phyloP scores from a whole-genome alignment of 2,113 vertebrate genomes.

The Tricholaema leucomelas region DNA sequence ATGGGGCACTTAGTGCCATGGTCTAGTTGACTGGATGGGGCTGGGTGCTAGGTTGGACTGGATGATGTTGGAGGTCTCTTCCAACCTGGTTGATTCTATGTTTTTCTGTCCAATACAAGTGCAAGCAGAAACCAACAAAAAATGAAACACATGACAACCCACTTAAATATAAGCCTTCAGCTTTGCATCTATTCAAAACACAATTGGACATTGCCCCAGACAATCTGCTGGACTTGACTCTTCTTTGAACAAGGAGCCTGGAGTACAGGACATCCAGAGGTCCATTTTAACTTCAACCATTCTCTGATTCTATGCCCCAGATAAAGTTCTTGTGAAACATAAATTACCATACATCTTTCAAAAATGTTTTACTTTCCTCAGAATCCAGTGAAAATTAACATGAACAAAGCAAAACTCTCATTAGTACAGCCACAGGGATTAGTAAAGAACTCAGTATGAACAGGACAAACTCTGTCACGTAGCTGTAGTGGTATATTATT shows the following conservation, averaged over 20 bases:
- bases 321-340: neutral
- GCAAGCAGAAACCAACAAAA: neutral
- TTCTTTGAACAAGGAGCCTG: neutral
- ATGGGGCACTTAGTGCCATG: too few species aligned
- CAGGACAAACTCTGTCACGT: neutral
- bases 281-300: neutral
- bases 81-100: too few species aligned
- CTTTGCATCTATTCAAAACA: neutral
- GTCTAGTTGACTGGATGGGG: too few species aligned
- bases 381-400: neutral
- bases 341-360: neutral
- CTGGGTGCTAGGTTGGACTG: too few species aligned
- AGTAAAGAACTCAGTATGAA: neutral
- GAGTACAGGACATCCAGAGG: neutral
- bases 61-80: too few species aligned
- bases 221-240: neutral
- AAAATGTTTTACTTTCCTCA: neutral
- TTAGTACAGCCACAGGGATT: neutral
- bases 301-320: neutral
- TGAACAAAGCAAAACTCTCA: neutral
- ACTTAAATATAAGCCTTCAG: neutral
- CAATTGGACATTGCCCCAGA: neutral
- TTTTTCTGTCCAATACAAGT: neutral
- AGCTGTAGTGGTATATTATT: neutral
- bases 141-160: neutral